These are phyloP conservation scores for Limnodromus scolopaceus DNA, from an alignment of 2,797 vertebrate genomes.

Conservation along the genomic window DNA sequence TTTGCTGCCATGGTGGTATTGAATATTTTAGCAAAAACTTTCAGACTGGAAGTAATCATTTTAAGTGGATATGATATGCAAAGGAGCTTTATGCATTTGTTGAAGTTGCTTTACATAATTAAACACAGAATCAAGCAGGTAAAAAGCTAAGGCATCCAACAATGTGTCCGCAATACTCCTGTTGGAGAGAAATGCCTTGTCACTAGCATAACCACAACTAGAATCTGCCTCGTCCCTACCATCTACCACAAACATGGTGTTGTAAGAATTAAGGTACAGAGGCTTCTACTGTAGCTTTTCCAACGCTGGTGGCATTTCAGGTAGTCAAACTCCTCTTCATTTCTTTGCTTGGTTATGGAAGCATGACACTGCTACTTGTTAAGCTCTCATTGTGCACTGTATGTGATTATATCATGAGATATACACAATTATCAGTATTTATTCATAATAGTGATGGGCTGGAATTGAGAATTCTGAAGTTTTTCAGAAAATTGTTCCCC, in stretches of 20 bases:
- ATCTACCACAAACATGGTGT: neutral
- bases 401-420: neutral
- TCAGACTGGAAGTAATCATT: neutral
- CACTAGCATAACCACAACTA: neutral
- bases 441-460: neutral
- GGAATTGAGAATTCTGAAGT: neutral
- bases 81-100: neutral
- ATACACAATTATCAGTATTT: neutral
- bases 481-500: neutral
- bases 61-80: neutral
- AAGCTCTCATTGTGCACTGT: neutral
- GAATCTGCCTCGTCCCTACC: neutral
- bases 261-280: neutral
- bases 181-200: neutral
- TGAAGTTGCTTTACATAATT: slow-evolving; percentile 5
- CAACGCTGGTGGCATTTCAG: neutral
- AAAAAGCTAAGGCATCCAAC: neutral
- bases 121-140: neutral
- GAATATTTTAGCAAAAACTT: slow-evolving; percentile 20
- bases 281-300: neutral
- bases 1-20: neutral
- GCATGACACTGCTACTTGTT: neutral
- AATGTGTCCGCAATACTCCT: neutral
- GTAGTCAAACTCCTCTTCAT: neutral
- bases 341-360: neutral